Conservation (phyloP, 2,888 invertebrate genomes). For the Tillus elongatus region DNA sequence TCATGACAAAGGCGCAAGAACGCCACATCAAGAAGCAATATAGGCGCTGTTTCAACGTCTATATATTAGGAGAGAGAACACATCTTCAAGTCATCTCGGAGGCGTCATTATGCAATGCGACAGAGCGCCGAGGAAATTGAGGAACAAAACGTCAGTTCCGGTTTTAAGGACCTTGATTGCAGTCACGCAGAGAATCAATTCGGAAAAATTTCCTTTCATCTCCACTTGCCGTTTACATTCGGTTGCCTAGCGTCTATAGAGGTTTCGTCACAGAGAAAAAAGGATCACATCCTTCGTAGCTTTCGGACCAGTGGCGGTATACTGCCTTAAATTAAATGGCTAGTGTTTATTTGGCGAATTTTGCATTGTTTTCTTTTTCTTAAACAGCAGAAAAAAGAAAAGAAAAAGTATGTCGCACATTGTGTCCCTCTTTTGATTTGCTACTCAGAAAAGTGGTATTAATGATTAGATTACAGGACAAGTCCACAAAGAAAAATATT, state of each 20-base stretch:
- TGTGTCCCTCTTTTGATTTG: too few species aligned
- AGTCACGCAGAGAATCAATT: constrained; percentile 23
- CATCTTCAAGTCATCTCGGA: constrained; percentile 5
- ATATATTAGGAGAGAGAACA: neutral
- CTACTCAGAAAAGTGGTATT: too few species aligned
- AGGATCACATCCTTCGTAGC: too few species aligned
- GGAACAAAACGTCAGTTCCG: constrained; percentile 32
- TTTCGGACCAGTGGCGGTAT: too few species aligned
- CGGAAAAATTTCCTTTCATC: constrained; percentile 22
- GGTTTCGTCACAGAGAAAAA: too few species aligned
- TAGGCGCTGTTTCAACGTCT: constrained; percentile 22
- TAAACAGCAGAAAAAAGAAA: too few species aligned
- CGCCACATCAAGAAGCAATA: constrained; percentile 31
- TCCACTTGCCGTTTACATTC: constrained; percentile 7
- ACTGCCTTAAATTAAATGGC: too few species aligned
- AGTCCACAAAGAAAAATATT: too few species aligned
- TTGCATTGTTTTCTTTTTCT: too few species aligned
- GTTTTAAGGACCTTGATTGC: constrained; percentile 25
- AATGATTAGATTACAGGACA: too few species aligned
- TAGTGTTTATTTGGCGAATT: too few species aligned
- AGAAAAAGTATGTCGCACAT: too few species aligned
- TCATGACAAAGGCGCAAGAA: constrained; percentile 23
- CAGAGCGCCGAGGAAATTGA: constrained; percentile 27
- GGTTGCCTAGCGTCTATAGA: neutral
- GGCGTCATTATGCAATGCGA: constrained; percentile 28